Evolutionary conservation across 2,113 vertebrate genomes (phyloP), one percentile per base, ranked within the genome.

Genomic region (Notothenia coriiceps): DNA sequence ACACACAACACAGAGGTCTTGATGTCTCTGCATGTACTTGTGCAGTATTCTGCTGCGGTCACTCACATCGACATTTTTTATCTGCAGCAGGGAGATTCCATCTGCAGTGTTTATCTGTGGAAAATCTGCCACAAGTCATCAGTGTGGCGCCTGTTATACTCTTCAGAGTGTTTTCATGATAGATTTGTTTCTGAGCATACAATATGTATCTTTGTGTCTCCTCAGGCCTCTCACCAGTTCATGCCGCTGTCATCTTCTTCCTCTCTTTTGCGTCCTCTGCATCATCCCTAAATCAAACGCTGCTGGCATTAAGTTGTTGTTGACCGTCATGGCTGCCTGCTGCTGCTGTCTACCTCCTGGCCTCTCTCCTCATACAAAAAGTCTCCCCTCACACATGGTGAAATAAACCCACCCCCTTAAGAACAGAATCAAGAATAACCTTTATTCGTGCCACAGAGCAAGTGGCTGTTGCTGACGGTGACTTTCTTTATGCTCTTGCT

Each of bases 371-470:
- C 77, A 51, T 91, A n/a, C n/a, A n/a, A n/a, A n/a, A 89, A 2
- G 14, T 90, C 20, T 89, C n/a, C 87, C 15, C 22, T 86, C 44
- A 86, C 93, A 68, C 91, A 94, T 95, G 60, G 85, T 76, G 63
- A 75, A 55, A 56, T 50, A 17, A 5, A 65, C 57, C 9, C n/a
- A n/a, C 22, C n/a, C n/a, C 3, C 6, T 13, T n/a, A 10, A 40
- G 29, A 29, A 29, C 29, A 29, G 29, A 29, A 29, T 29, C 29
- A n/a, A 29, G 3, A 29, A 29, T 29, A n/a, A 29, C 29, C 29
- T 29, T 29, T 29, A 29, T 29, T 29, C 0, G 29, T 29, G 3
- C 29, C 29, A 29, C 29, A 29, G 29, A 29, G 29, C 29, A 29
- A 29, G 29, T 29, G n/a, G 29, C 3, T 40, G 35, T 40, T 5